Evolutionary conservation across 2,113 vertebrate genomes (phyloP), one percentile per base, ranked within the genome.

Genomic region (Channa argus): DNA sequence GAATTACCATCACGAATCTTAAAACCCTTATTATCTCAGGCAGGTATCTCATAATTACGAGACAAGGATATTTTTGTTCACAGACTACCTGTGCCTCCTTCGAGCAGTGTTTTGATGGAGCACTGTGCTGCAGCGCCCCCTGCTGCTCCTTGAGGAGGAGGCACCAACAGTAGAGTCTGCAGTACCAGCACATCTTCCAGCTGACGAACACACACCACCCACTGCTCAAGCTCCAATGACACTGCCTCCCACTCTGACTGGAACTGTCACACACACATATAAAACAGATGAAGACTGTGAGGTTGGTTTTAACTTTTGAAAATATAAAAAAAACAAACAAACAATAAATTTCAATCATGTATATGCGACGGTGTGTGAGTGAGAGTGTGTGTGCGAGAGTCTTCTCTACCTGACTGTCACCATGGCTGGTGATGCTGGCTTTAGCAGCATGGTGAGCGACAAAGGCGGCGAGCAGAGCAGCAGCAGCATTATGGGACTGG

Each of bases 171-270:
- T 46, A 99, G 91, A 0, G 96, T 98, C 91, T 99, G 97, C 64
- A 99, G 94, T 37, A 97, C 92, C 67, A 99, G 92, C 43, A 97
- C 95, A 14, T 99, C 97, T 82, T 98, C 97, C 77, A 99, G 87
- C 90, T 99, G 98, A 33, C 94, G 95, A 69, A 98, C 93, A 76
- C 97, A 91, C 77, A 98, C 97, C 68, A 92, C 92, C 98, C 98
- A 99, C 85, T 99, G 96, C 82, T 99, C 98, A 24, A 95, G 87
- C 89, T 99, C 98, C 63, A 99, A 90, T 3, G 97, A 99, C 61
- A 99, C 95, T 0, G 97, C 95, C 91, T 98, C 98, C 98, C 98
- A 96, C 77, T 96, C 96, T 0, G 91, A 93, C 92, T 95, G 93
- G 56, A 91, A 34, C 92, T 92, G 79, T 38, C 5, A 60, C 14